Evolutionary conservation across 2,888 invertebrate species (phyloP), one percentile per base, ranked within the genome.

Genomic region (Cremastobaeus sp.): DNA sequence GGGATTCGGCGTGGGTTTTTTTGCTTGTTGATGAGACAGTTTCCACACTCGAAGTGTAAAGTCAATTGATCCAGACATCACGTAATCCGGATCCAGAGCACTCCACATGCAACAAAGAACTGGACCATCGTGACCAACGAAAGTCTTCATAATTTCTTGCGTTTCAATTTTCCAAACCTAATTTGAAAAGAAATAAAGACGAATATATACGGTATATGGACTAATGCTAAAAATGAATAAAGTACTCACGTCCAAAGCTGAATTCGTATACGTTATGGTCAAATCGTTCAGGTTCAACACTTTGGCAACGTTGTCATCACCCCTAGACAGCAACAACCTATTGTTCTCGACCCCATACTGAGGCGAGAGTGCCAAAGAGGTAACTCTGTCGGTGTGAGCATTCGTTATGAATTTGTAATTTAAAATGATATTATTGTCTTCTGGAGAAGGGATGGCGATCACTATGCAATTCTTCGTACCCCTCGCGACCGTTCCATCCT

Each of bases 21-120:
- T 88, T 2, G 3, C 37, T 14, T 37, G 9, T 47, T 85, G 84
- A 2, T 79, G 70, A 3, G 82, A 79, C 41, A 86, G 15, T 74
- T 77, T 83, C 94, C 95, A 95, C 39, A 92, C 84, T 0, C 91
- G 89, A n/a, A 95, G 82, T 0, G 91, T 89, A 81, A 89, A 90
- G 87, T 94, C 94, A 21, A 90, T 90, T 2, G 92, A 92, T 1
- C 93, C 93, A 1, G 92, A 91, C 71, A 94, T 89, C 18, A 93
- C 89, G 21, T 89, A 86, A 82, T 91, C 89, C 6, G 90, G 88
- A 81, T 92, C 89, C 28, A 90, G 81, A 2, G 92, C 90, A 85
- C 92, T 91, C 93, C 95, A 95, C 78, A 90, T 85, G 32, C 91
- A 90, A 75, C 90, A 89, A 50, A 93, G 86, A 28, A 92, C 84